phyloP scores from a whole-genome alignment of 2,113 vertebrate genomes.

The Engystomops pustulosus region DNA sequence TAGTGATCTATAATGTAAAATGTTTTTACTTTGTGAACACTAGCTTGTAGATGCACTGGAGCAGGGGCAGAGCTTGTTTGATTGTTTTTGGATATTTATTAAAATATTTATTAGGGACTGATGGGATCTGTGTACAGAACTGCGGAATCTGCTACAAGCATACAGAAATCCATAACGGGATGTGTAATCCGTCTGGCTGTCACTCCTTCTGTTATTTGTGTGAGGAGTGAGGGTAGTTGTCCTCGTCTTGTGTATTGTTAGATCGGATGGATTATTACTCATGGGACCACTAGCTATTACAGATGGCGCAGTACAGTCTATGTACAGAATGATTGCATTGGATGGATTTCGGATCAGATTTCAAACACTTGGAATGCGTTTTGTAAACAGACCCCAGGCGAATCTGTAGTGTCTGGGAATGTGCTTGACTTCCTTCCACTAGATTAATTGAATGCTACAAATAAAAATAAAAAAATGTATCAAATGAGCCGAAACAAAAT shows the following conservation, averaged over 20 bases:
- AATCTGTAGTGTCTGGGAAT: conserved; percentile 30
- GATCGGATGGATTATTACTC: neutral
- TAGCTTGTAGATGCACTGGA: too few relatives aligned
- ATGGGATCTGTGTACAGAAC: too few relatives aligned
- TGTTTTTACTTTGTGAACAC: too few relatives aligned
- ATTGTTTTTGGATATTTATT: too few relatives aligned
- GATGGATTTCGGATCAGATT: neutral
- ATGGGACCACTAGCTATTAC: neutral
- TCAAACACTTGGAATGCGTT: conserved; percentile 20
- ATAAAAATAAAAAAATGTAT: neutral
- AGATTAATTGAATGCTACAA: conserved; percentile 1
- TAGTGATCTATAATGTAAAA: too few relatives aligned
- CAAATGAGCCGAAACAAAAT: neutral
- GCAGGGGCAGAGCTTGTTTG: too few relatives aligned
- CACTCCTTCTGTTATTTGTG: too few relatives aligned
- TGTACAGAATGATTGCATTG: conserved; percentile 1
- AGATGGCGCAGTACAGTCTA: neutral
- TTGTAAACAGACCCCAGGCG: conserved; percentile 26
- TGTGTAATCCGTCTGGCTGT: too few relatives aligned
- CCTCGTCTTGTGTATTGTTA: neutral
- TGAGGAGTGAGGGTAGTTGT: neutral
- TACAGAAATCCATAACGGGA: too few relatives aligned
- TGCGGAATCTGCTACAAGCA: too few relatives aligned
- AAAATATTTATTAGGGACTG: too few relatives aligned
- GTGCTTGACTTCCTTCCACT: conserved; percentile 11